Conservation (phyloP, 1,140 invertebrate genomes). For the Platyscapa corneri region DNA sequence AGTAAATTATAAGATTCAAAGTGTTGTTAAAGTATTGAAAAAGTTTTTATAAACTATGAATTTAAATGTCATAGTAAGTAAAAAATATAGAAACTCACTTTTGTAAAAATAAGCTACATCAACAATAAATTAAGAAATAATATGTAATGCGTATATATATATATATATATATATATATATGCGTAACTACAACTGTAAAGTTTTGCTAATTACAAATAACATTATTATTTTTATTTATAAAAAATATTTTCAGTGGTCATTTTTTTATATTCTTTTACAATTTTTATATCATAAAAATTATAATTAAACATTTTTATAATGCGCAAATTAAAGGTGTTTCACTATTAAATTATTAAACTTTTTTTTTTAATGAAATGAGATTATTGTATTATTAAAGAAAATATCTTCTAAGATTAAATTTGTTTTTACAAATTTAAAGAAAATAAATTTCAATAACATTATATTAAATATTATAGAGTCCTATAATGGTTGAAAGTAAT, state of each 20-base stretch:
- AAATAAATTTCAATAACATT: neutral
- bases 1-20: neutral
- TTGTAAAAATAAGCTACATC: slow-evolving; percentile 14
- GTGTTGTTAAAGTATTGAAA: neutral
- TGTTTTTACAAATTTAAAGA: too few relatives aligned
- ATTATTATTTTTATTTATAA: neutral
- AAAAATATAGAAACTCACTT: neutral
- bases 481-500: neutral
- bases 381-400: neutral
- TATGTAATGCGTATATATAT: too few relatives aligned
- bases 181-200: neutral
- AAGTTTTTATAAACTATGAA: slow-evolving; percentile 2
- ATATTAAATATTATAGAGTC: neutral
- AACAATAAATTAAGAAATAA: slow-evolving; percentile 37
- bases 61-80: neutral
- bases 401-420: too few relatives aligned
- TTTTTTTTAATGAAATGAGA: neutral
- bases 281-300: neutral
- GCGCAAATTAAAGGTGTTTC: neutral
- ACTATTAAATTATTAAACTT: neutral
- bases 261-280: neutral
- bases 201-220: slow-evolving; percentile 8
- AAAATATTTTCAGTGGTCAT: slow-evolving; percentile 3
- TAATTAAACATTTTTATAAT: neutral
- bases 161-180: slow-evolving; percentile 2